phyloP scores from a whole-genome alignment of 2,113 vertebrate species.

The Sceloporus undulatus region DNA sequence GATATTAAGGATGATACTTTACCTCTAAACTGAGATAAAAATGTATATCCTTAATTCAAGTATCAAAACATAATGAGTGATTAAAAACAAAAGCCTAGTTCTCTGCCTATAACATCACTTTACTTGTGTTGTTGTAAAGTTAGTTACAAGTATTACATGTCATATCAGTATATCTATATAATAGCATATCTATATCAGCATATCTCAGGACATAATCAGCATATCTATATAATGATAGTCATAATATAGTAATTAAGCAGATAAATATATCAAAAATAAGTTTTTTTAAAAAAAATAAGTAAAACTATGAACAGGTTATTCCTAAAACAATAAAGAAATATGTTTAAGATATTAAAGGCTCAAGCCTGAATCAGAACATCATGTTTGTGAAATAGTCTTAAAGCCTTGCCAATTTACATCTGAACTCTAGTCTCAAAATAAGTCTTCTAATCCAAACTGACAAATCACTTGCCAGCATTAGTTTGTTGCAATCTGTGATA shows the following conservation, averaged over 20 bases:
- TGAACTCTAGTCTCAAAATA: constrained; percentile 27
- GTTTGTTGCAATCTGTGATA: constrained; percentile 35
- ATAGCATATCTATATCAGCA: no score
- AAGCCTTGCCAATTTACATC: constrained; percentile 45
- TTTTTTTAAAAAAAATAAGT: not conserved
- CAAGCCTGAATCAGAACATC: constrained; percentile 23
- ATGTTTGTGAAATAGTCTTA: not conserved
- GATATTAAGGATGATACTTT: not conserved
- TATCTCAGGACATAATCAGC: no score
- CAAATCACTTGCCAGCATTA: constrained; percentile 58
- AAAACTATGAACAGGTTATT: not conserved
- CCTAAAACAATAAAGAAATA: not conserved
- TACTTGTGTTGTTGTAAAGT: not conserved
- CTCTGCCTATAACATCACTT: constrained; percentile 12
- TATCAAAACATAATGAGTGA: not conserved
- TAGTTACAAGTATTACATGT: not conserved
- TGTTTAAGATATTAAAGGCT: not conserved
- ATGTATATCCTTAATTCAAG: not conserved
- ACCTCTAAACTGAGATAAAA: constrained; percentile 38
- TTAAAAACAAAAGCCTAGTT: not conserved
- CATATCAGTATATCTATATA: not conserved
- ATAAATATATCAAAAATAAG: constrained; percentile 22
- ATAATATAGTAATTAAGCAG: not conserved
- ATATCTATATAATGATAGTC: not conserved
- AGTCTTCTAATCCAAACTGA: constrained; percentile 56